Percentiles rank a stretch among this genome's conserved stretches.
These are phyloP conservation scores for Dascyllus trimaculatus DNA, from an alignment of 2,113 vertebrate species.

Conservation along the genomic window DNA sequence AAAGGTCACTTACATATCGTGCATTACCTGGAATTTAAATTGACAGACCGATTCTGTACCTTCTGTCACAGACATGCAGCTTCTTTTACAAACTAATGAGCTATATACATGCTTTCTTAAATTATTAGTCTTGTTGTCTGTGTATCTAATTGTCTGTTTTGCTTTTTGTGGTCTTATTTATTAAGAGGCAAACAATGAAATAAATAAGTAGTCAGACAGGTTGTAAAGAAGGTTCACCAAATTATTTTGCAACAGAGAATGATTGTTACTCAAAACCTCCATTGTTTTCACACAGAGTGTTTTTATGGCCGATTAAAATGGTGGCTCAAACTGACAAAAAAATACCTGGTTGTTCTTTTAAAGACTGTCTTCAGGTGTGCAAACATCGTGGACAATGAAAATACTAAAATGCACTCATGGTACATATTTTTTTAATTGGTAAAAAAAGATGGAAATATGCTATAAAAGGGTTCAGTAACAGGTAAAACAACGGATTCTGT, in stretches of 20 bases:
- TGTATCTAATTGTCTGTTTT: not conserved
- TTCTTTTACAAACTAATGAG: too few relatives aligned
- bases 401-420: not conserved
- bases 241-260: too few relatives aligned
- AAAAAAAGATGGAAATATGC: too few relatives aligned
- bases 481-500: too few relatives aligned
- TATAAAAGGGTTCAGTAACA: too few relatives aligned
- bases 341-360: not conserved
- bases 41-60: too few relatives aligned
- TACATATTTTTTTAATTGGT: too few relatives aligned
- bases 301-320: not conserved
- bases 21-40: not conserved
- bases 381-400: not conserved
- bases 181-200: conserved; percentile 6
- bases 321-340: not conserved
- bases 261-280: too few relatives aligned
- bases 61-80: too few relatives aligned
- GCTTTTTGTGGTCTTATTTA: conserved; percentile 12
- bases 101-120: too few relatives aligned
- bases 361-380: not conserved
- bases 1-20: too few relatives aligned
- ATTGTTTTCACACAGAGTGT: fast-evolving
- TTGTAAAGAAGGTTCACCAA: too few relatives aligned
- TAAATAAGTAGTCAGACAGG: not conserved
- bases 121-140: not conserved